Percentiles rank a stretch among this genome's conserved stretches.
These are phyloP conservation scores for Glareola pratincola DNA, from an alignment of 2,113 vertebrate species.

Conservation along the genomic window DNA sequence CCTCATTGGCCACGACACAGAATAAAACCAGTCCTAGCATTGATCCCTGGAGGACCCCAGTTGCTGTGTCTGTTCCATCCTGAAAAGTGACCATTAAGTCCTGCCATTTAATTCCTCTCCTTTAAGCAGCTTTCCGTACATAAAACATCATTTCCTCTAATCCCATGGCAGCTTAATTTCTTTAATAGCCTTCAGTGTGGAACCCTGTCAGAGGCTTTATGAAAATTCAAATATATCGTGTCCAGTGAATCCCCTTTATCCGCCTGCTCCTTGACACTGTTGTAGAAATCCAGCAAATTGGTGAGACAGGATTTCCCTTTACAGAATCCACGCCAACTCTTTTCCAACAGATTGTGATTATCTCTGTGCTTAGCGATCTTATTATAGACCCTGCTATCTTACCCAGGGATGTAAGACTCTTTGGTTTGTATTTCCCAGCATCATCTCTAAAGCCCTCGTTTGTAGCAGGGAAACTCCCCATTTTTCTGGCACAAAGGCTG, in stretches of 20 bases:
- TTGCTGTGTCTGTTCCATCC: background rate
- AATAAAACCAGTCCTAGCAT: background rate
- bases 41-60: fast-evolving
- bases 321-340: background rate
- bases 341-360: background rate
- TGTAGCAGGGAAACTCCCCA: background rate
- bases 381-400: background rate
- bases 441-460: background rate
- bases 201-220: constrained; percentile 7
- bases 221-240: constrained; percentile 15
- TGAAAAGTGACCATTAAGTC: background rate
- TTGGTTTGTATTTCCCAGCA: background rate
- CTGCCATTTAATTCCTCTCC: constrained; percentile 8
- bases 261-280: background rate
- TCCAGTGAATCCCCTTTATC: constrained; percentile 42
- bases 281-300: background rate
- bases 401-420: background rate
- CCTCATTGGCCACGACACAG: background rate
- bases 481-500: background rate
- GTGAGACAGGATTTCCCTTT: constrained; percentile 1
- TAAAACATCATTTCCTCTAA: constrained; percentile 31
- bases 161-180: constrained; percentile 29
- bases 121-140: constrained; percentile 15
- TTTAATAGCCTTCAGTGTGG: constrained; percentile 5
- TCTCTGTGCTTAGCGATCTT: background rate